These are phyloP conservation scores for Calliopum simillimum DNA, from an alignment of 2,888 invertebrate genomes.

Conservation along the genomic window DNA sequence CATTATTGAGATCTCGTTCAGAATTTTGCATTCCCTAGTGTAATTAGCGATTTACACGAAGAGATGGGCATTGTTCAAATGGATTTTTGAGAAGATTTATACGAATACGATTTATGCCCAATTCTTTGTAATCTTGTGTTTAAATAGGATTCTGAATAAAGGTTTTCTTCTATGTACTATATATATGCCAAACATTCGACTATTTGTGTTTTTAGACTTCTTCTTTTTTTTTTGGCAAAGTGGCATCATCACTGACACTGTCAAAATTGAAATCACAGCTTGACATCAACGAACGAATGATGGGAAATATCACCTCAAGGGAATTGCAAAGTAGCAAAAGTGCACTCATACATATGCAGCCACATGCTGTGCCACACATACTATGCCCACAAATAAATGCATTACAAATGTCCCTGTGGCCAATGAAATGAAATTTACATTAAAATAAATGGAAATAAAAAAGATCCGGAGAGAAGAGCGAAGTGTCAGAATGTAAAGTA, in stretches of 20 bases:
- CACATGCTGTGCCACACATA: neutral
- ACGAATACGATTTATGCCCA: too few relatives aligned
- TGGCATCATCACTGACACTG: neutral
- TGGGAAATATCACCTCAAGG: constrained; percentile 9
- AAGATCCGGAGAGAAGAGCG: neutral
- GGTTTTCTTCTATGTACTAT: too few relatives aligned
- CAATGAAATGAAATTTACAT: neutral
- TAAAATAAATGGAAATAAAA: constrained; percentile 2
- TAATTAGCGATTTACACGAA: too few relatives aligned
- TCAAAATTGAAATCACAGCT: constrained; percentile 32
- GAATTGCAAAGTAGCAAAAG: constrained; percentile 14
- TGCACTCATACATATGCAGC: constrained; percentile 7
- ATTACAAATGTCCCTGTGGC: constrained; percentile 30
- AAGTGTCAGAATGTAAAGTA: neutral
- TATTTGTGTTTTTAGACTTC: too few relatives aligned
- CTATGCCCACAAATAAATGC: constrained; percentile 20
- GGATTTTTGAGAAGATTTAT: too few relatives aligned
- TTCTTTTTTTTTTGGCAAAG: too few relatives aligned
- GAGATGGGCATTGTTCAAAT: too few relatives aligned
- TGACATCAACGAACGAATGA: constrained; percentile 16
- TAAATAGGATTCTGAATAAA: too few relatives aligned
- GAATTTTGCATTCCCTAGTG: too few relatives aligned
- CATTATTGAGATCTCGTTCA: too few relatives aligned
- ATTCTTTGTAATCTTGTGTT: too few relatives aligned
- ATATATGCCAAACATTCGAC: too few relatives aligned